Evolutionary conservation across 2,797 vertebrate species (phyloP), one percentile per base, ranked within the genome.

Genomic region (Chaenodraco wilsoni): DNA sequence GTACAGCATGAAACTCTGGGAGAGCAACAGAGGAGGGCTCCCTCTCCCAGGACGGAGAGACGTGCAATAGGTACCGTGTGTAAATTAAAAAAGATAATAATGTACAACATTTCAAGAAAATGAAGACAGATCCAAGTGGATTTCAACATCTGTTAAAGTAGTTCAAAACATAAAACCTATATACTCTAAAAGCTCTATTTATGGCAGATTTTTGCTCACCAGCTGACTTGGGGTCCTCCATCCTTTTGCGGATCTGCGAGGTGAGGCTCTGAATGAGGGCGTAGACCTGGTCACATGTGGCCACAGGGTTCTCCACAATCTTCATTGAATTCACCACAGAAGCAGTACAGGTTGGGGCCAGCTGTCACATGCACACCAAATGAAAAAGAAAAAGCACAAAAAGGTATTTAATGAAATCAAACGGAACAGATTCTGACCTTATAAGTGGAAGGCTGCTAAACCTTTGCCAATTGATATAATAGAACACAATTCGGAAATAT

Each of bases 241-340:
- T 95, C 60, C 95, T 95, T 76, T 94, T 96, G 61, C 89, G 94
- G 80, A 99, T 98, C 92, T 99, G 98, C 5, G 94, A 94, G 12
- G 97, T 99, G 80, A 99, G 97, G 76, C 95, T 98, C 94, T 99
- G 96, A 76, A 99, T 96, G 85, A 99, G 94, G 62, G 91, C 74
- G 83, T 98, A 98, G 62, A 99, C 97, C 62, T 94, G 89, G 89
- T 98, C 96, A 82, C 98, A 99, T 0, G 94, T 96, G 61, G 88
- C 94, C 72, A 99, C 97, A 0, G 98, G 98, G 88, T 99, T 99
- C 87, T 96, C 92, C 61, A 99, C 97, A 0, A 96, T 82, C 33
- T 92, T 95, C 96, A 99, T 99, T 48, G 98, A 98, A 87, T 95
- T 99, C 54, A 97, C 86, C 78, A 99, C 79, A 17, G 98, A 99